Conservation (phyloP, 1,140 invertebrate species). For the Tribolium castaneum region DNA sequence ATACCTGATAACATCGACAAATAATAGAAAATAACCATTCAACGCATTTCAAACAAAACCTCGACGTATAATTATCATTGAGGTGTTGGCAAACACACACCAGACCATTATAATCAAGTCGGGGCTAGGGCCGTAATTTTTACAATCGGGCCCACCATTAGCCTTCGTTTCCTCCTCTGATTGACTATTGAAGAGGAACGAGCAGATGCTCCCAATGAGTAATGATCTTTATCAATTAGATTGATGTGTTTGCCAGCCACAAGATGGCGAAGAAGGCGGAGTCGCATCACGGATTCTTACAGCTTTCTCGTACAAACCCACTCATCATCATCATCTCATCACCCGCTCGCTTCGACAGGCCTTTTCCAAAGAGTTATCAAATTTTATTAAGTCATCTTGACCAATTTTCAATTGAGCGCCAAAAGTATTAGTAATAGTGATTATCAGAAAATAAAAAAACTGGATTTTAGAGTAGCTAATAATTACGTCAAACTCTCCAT, state of each 20-base stretch:
- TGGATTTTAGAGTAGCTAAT: too few relatives aligned
- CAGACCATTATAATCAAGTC: constrained; percentile 32
- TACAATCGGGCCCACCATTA: constrained; percentile 35
- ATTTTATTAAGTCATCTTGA: background rate
- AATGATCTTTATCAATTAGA: constrained; percentile 60
- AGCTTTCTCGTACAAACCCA: constrained; percentile 7
- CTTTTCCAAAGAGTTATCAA: background rate
- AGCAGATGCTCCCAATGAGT: constrained; percentile 57
- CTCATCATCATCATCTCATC: constrained; percentile 17
- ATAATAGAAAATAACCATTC: constrained; percentile 44
- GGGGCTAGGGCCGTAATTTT: constrained; percentile 36
- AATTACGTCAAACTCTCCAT: too few relatives aligned
- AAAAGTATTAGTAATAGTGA: background rate
- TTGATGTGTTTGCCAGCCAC: constrained; percentile 53
- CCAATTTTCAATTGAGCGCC: background rate
- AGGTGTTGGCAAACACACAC: constrained; percentile 34
- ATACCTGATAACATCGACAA: constrained; percentile 41
- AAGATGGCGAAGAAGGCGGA: constrained; percentile 54
- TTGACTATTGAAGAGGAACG: constrained; percentile 55
- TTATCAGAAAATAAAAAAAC: too few relatives aligned
- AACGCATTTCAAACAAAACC: constrained; percentile 43
- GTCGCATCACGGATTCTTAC: constrained; percentile 22
- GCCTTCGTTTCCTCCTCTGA: constrained; percentile 46
- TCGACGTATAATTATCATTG: constrained; percentile 40
- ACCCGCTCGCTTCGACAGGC: background rate